phyloP scores from a whole-genome alignment of 2,113 vertebrate genomes.

The Rutilus rutilus region DNA sequence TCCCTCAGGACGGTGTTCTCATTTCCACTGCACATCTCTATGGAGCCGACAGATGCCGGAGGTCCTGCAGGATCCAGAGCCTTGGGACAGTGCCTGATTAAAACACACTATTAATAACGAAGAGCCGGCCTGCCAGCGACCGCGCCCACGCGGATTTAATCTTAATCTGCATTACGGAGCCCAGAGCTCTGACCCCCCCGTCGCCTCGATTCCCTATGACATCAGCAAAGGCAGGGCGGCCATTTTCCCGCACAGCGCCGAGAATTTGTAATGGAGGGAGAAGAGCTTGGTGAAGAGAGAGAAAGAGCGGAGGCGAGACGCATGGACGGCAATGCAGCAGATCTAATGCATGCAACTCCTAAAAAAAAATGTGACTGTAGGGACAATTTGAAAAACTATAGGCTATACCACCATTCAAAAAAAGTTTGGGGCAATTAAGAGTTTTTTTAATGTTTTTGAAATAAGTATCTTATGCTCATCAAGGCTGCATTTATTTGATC shows the following conservation, averaged over 20 bases:
- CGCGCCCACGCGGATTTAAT: slow-evolving; percentile 39
- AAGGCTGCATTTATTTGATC: not conserved
- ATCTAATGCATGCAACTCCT: not conserved
- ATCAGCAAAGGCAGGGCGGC: slow-evolving; percentile 40
- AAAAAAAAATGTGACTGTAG: not conserved
- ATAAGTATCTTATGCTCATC: not conserved
- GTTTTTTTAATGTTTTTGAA: not conserved
- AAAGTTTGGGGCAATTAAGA: not conserved
- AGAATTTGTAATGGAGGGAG: slow-evolving; percentile 56
- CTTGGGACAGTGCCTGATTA: slow-evolving; percentile 55
- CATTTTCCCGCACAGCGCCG: slow-evolving; percentile 49
- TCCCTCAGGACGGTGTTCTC: slow-evolving; percentile 28
- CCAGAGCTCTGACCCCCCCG: not conserved
- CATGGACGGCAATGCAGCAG: slow-evolving; percentile 26
- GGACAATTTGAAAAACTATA: too few relatives aligned
- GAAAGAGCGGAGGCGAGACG: slow-evolving; percentile 13
- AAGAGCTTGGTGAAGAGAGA: slow-evolving; percentile 30
- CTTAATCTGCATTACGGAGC: slow-evolving; percentile 55
- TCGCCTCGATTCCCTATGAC: slow-evolving; percentile 22
- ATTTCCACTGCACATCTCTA: slow-evolving; percentile 46
- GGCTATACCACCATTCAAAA: not conserved
- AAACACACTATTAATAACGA: slow-evolving; percentile 61
- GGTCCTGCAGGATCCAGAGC: slow-evolving; percentile 37
- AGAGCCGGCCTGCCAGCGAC: slow-evolving; percentile 33
- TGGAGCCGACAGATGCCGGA: slow-evolving; percentile 32